A percentile compares a stretch with the other conserved stretches of the same genome.
Conservation (phyloP, 2,888 invertebrate species). For the Omphaloscelis lunosa region DNA sequence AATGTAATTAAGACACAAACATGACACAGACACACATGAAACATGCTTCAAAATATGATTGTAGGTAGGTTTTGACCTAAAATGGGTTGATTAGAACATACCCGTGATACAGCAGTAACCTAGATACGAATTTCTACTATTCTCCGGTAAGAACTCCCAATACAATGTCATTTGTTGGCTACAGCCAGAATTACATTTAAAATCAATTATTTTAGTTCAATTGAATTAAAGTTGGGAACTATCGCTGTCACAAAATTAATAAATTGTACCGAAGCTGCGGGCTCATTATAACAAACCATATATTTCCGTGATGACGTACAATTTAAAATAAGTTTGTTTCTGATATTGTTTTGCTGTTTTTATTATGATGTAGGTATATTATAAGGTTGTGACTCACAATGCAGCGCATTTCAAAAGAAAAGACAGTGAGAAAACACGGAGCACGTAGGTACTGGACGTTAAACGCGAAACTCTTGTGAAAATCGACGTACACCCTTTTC, state of each 20-base stretch:
- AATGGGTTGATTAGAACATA: not conserved
- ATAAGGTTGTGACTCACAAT: not conserved
- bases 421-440: slow-evolving; percentile 71
- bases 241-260: not conserved
- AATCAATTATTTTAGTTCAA: not conserved
- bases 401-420: slow-evolving; percentile 47
- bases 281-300: not conserved
- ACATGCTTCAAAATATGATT: not conserved
- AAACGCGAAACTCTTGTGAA: slow-evolving; percentile 82
- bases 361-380: not conserved
- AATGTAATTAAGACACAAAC: no score
- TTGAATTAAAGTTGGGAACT: not conserved
- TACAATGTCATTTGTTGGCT: no score
- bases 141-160: not conserved
- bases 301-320: not conserved
- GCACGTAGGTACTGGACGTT: slow-evolving; percentile 75
- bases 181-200: not conserved
- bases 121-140: not conserved
- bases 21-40: no score
- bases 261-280: not conserved
- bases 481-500: slow-evolving; percentile 86
- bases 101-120: not conserved
- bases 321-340: not conserved
- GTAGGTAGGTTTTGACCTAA: not conserved
- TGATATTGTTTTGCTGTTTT: not conserved